Percentiles rank a stretch among this genome's conserved stretches.
Conservation (phyloP, 2,888 invertebrate genomes). For the Alloscopus bannaensis region DNA sequence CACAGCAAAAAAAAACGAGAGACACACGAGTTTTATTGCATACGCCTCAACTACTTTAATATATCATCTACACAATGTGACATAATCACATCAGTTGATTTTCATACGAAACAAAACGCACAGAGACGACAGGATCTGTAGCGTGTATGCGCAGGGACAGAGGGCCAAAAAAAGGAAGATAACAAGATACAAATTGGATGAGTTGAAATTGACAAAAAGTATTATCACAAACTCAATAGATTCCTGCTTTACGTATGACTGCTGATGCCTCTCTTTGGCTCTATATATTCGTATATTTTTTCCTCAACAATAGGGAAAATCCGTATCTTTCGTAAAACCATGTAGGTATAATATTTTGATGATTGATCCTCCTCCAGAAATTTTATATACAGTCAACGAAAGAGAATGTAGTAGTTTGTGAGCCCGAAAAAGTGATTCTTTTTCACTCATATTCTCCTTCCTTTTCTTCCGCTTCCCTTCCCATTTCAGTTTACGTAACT, state of each 20-base stretch:
- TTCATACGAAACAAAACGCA: no score
- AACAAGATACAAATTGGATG: constrained; percentile 59
- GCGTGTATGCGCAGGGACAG: no score
- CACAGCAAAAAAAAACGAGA: no score
- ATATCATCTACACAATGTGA: no score
- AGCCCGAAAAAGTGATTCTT: constrained; percentile 24
- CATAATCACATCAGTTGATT: constrained; percentile 32
- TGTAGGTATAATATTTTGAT: constrained; percentile 2
- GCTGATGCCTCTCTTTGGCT: not conserved
- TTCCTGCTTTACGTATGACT: constrained; percentile 10
- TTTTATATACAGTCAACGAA: not conserved
- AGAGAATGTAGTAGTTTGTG: constrained; percentile 6
- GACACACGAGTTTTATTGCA: no score
- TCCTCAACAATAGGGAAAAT: constrained; percentile 21
- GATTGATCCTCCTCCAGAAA: not conserved
- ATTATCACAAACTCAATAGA: constrained; percentile 18
- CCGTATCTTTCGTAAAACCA: not conserved
- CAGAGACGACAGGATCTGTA: no score
- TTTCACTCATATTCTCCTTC: not conserved
- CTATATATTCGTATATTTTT: no score
- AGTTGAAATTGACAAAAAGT: constrained; percentile 50
- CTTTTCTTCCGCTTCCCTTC: not conserved
- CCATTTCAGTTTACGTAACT: constrained; percentile 46
- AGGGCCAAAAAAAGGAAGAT: constrained; percentile 13
- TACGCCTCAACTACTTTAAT: no score